Evolutionary conservation across 2,113 vertebrate species (phyloP).

Genomic region (Vombatus ursinus): DNA sequence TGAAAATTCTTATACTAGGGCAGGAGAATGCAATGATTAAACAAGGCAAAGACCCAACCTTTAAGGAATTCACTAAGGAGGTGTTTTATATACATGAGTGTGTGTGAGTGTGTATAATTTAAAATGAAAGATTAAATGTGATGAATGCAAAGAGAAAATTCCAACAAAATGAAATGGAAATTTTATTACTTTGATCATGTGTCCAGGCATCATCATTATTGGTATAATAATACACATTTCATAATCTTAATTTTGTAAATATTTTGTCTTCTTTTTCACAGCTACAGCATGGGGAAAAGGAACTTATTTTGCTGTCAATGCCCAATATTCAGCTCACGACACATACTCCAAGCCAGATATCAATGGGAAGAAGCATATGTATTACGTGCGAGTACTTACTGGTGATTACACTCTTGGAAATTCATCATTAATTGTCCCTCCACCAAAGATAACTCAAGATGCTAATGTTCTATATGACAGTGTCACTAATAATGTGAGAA

Average conservation of each 20-base stretch:
- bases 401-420: constrained; percentile 35
- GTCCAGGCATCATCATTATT: background rate
- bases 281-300: constrained; percentile 61
- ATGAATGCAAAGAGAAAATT: background rate
- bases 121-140: background rate
- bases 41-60: background rate
- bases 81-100: too few relatives aligned
- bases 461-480: constrained; percentile 62
- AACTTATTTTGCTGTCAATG: constrained; percentile 73
- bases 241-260: background rate
- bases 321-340: constrained; percentile 42
- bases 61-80: background rate
- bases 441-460: constrained; percentile 43
- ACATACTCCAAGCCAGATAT: constrained; percentile 47
- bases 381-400: constrained; percentile 72
- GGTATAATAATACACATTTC: background rate
- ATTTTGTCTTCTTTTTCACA: constrained; percentile 53
- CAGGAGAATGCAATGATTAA: background rate
- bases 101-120: background rate
- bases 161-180: background rate
- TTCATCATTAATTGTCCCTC: constrained; percentile 38
- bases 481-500: constrained; percentile 33
- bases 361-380: constrained; percentile 64
- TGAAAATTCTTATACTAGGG: background rate
- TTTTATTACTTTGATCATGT: background rate